A percentile compares a stretch with the other conserved stretches of the same genome.
phyloP scores from a whole-genome alignment of 2,113 vertebrate species.

The Dicaeum eximium region DNA sequence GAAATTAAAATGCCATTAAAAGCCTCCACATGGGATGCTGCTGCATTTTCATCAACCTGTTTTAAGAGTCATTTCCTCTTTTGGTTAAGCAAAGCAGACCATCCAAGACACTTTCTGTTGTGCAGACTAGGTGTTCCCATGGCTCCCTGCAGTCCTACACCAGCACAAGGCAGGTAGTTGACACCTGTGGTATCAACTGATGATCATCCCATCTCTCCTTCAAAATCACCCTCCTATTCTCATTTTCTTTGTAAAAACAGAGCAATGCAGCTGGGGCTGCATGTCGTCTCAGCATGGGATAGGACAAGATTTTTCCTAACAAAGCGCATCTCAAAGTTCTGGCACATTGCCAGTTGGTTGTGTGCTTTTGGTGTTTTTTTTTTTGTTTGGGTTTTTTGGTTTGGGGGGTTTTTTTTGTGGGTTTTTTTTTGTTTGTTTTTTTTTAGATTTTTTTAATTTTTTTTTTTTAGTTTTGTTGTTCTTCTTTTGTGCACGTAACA shows the following conservation, averaged over 20 bases:
- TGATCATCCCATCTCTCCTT: neutral
- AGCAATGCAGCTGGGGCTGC: neutral
- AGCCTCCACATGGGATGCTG: neutral
- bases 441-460: too few species aligned
- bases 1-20: slow-evolving; percentile 2
- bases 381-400: neutral
- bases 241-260: neutral
- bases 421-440: too few species aligned
- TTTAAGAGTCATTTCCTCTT: neutral
- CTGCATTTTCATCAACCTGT: neutral
- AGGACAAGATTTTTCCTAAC: neutral
- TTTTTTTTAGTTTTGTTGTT: too few species aligned
- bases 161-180: neutral
- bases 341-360: neutral
- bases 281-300: neutral
- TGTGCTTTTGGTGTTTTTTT: neutral
- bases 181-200: neutral
- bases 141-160: neutral
- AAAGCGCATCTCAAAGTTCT: neutral
- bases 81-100: neutral
- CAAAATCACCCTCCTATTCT: neutral
- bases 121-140: neutral
- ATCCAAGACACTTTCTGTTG: neutral
- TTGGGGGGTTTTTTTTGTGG: neutral
- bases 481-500: neutral